These are phyloP conservation scores for Hyalella azteca DNA, from an alignment of 2,888 invertebrate genomes.

Conservation along the genomic window DNA sequence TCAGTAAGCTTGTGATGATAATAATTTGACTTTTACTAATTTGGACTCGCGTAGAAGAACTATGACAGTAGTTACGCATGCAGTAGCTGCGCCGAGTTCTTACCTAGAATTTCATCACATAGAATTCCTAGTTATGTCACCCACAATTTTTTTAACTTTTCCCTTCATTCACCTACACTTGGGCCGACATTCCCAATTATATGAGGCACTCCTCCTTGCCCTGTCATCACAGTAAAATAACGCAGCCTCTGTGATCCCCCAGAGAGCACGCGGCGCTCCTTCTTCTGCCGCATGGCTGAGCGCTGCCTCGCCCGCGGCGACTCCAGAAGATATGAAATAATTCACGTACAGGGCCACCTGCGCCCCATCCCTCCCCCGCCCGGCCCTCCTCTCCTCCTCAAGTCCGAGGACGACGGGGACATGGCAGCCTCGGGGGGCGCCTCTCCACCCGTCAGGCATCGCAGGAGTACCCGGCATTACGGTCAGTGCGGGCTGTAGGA, in stretches of 20 bases:
- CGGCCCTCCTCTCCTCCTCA: slow-evolving; percentile 24
- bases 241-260: neutral
- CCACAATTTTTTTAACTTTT: too few species aligned
- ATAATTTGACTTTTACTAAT: too few species aligned
- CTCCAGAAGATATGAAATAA: slow-evolving; percentile 72
- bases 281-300: slow-evolving; percentile 66
- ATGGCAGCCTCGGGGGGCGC: neutral
- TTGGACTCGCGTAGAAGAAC: too few species aligned
- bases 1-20: too few species aligned
- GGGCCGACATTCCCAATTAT: too few species aligned
- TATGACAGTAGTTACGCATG: too few species aligned
- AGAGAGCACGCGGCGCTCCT: slow-evolving; percentile 60
- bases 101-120: too few species aligned
- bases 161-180: too few species aligned
- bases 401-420: neutral
- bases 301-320: slow-evolving; percentile 76
- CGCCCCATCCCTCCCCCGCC: slow-evolving; percentile 61
- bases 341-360: slow-evolving; percentile 73
- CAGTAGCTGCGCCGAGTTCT: too few species aligned
- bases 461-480: slow-evolving; percentile 40
- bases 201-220: too few species aligned
- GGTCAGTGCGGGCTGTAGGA: neutral
- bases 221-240: too few species aligned
- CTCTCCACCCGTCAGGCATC: slow-evolving; percentile 15
- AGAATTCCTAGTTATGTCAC: too few species aligned